These are phyloP conservation scores for Meandrina meandrites DNA, from an alignment of 92 coral and sea anemone genomes.

Conservation along the genomic window DNA sequence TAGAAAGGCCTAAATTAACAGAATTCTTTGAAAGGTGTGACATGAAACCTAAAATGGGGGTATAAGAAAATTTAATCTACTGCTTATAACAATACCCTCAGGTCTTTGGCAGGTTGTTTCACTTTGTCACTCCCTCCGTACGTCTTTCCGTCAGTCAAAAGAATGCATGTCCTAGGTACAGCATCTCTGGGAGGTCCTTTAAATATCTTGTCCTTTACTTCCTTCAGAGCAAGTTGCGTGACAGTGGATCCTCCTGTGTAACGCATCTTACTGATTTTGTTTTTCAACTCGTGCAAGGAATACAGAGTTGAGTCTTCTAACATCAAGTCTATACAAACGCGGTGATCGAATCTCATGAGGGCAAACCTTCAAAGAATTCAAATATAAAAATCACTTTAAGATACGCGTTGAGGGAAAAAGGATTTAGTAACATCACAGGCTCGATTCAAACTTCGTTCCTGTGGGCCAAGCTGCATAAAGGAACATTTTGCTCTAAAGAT, in stretches of 20 bases:
- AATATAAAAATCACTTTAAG: background rate
- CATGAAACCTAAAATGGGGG: too few species aligned
- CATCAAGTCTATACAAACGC: conserved; percentile 29
- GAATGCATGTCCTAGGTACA: conserved; percentile 45
- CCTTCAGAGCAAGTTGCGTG: conserved; percentile 45
- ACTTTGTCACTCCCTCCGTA: conserved; percentile 36
- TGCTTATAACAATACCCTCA: conserved; percentile 31
- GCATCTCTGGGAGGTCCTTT: conserved; percentile 22
- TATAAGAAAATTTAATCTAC: background rate
- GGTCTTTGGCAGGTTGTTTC: conserved; percentile 24
- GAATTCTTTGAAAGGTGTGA: too few species aligned
- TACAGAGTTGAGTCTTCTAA: conserved; percentile 35
- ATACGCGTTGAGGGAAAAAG: too few species aligned
- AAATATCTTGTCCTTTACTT: conserved; percentile 41
- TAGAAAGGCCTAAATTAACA: too few species aligned
- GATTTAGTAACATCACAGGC: background rate
- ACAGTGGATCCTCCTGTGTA: conserved; percentile 49
- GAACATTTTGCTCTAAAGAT: too few species aligned
- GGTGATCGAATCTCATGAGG: conserved; percentile 37
- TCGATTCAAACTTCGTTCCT: too few species aligned
- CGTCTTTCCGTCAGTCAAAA: conserved; percentile 60
- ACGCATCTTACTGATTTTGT: conserved; percentile 14
- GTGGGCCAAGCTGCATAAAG: too few species aligned
- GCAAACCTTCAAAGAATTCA: conserved; percentile 30
- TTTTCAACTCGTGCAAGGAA: conserved; percentile 33